These are phyloP conservation scores for Tholera decimalis DNA, from an alignment of 2,888 invertebrate genomes.

Conservation along the genomic window DNA sequence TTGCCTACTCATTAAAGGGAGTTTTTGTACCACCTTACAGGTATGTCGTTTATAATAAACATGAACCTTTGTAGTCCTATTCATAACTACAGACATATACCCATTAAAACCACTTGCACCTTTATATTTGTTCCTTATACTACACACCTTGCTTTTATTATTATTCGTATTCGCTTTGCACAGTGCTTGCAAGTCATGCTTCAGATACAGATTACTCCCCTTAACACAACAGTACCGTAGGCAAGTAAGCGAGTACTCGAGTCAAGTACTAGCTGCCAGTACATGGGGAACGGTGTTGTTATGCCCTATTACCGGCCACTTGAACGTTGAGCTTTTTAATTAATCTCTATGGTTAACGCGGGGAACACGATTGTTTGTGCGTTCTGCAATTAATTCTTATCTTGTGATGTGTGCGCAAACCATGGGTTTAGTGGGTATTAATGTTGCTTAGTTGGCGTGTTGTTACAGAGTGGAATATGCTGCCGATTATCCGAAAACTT, in stretches of 20 bases:
- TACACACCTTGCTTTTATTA: constrained; percentile 28
- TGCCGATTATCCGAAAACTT: background rate
- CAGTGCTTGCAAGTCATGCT: constrained; percentile 41
- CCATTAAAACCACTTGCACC: constrained; percentile 23
- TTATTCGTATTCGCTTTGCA: constrained; percentile 25
- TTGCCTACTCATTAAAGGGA: background rate
- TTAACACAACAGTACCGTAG: constrained; percentile 66
- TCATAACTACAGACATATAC: constrained; percentile 3
- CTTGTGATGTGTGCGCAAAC: constrained; percentile 11
- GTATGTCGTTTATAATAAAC: constrained; percentile 7
- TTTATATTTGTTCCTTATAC: constrained; percentile 3
- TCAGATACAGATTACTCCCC: constrained; percentile 68
- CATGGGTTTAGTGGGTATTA: constrained; percentile 7
- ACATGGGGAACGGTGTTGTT: constrained; percentile 78
- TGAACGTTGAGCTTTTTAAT: constrained; percentile 86
- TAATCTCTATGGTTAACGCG: constrained; percentile 77
- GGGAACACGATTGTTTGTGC: constrained; percentile 68
- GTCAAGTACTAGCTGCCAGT: constrained; percentile 72
- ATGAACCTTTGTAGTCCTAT: constrained; percentile 4
- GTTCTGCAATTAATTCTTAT: constrained; percentile 53
- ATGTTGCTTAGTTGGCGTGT: background rate
- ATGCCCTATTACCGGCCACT: constrained; percentile 83
- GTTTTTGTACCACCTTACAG: background rate
- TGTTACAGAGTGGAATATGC: background rate
- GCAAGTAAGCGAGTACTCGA: constrained; percentile 67